Evolutionary conservation across 2,113 vertebrate species (phyloP).

Genomic region (Tetrao urogallus): DNA sequence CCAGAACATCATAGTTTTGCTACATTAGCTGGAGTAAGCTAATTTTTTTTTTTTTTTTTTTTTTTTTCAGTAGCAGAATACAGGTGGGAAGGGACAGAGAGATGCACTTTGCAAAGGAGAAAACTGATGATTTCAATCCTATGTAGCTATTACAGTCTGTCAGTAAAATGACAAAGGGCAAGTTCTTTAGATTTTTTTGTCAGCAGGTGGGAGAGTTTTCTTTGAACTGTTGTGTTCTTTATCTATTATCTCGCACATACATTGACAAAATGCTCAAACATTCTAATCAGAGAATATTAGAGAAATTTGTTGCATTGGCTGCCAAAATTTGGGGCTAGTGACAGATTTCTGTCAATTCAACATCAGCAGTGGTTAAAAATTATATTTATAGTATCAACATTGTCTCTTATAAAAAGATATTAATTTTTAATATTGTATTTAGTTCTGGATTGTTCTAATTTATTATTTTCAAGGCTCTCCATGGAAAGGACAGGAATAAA

Average conservation of each 20-base stretch:
- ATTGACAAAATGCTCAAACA: background rate
- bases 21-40: background rate
- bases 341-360: background rate
- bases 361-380: background rate
- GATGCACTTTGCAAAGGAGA: background rate
- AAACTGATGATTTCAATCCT: background rate
- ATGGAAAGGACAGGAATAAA: background rate
- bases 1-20: background rate
- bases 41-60: background rate
- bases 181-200: background rate
- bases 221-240: background rate
- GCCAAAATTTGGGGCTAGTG: background rate
- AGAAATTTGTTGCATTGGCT: background rate
- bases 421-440: rapidly evolving
- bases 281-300: background rate
- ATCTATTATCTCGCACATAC: background rate
- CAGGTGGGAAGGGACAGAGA: background rate
- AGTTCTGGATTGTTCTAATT: background rate
- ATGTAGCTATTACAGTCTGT: background rate
- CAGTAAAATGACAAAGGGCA: background rate
- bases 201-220: background rate
- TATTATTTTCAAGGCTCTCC: background rate
- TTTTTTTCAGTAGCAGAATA: background rate
- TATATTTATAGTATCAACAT: background rate
- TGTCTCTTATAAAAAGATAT: background rate